These are phyloP conservation scores for Drosophila colorata DNA, from an alignment of 2,888 invertebrate genomes.

Conservation along the genomic window DNA sequence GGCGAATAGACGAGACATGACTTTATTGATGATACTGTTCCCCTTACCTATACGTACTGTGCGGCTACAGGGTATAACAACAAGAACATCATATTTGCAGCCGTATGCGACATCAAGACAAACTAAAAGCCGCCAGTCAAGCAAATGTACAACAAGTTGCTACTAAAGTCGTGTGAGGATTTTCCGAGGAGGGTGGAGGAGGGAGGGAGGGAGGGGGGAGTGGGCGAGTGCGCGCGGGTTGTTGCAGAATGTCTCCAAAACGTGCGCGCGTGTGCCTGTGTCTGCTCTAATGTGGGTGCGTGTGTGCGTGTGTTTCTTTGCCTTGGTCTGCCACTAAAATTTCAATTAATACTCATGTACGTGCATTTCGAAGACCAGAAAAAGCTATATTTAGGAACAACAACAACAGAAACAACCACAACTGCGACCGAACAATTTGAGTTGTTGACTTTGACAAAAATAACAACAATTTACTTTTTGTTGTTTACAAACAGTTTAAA, in stretches of 20 bases:
- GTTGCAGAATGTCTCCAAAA: not conserved
- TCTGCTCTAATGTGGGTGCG: slow-evolving; percentile 1
- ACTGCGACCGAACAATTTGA: slow-evolving; percentile 16
- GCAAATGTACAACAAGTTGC: slow-evolving; percentile 41
- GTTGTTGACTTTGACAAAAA: slow-evolving; percentile 40
- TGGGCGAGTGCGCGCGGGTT: not conserved
- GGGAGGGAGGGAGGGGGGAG: not conserved
- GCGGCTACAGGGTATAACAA: slow-evolving; percentile 21
- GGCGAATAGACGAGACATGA: no score
- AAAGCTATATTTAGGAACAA: slow-evolving; percentile 16
- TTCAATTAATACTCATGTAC: slow-evolving; percentile 58
- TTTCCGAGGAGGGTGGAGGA: not conserved
- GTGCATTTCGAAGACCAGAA: slow-evolving; percentile 20
- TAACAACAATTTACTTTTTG: slow-evolving; percentile 8
- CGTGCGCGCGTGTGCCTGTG: not conserved
- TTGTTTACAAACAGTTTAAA: slow-evolving; percentile 9
- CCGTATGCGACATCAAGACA: slow-evolving; percentile 16
- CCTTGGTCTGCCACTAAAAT: slow-evolving; percentile 54
- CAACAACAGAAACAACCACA: slow-evolving; percentile 19
- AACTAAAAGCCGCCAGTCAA: slow-evolving; percentile 36
- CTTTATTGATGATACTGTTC: not conserved
- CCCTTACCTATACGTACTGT: not conserved
- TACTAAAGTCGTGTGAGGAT: slow-evolving; percentile 11
- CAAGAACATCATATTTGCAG: slow-evolving; percentile 7
- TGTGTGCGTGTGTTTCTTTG: slow-evolving; percentile 21